phyloP scores from a whole-genome alignment of 2,888 invertebrate species.

The Tridacna gigas region DNA sequence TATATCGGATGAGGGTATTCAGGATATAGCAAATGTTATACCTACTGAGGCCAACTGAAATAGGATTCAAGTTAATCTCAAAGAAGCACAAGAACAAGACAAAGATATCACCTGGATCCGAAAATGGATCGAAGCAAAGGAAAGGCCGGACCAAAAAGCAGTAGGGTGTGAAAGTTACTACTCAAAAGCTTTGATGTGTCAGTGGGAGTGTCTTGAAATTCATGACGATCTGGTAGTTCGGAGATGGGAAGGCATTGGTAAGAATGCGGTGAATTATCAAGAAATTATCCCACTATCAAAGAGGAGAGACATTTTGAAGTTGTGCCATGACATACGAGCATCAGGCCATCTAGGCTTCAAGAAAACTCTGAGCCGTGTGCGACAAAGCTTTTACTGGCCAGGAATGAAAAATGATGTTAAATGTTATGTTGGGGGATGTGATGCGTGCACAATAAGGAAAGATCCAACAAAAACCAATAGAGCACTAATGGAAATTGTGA shows the following conservation, averaged over 20 bases:
- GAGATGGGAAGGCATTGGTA: no score
- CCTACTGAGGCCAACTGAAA: background rate
- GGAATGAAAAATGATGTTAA: slow-evolving; percentile 27
- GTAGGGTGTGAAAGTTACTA: background rate
- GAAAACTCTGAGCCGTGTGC: slow-evolving; percentile 23
- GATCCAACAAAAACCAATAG: background rate
- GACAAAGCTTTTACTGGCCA: slow-evolving; percentile 29
- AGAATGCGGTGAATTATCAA: slow-evolving; percentile 3
- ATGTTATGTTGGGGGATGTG: background rate
- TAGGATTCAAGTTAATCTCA: background rate
- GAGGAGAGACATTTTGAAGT: no score
- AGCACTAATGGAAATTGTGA: no score
- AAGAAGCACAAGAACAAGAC: background rate
- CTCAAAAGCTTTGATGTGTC: no score
- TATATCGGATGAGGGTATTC: background rate
- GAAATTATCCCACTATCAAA: no score
- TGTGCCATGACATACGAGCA: slow-evolving; percentile 23
- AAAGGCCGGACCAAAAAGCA: slow-evolving; percentile 6
- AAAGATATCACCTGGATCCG: background rate
- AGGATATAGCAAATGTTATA: background rate
- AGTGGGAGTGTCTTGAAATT: no score
- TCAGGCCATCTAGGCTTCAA: slow-evolving; percentile 31
- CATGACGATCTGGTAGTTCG: no score
- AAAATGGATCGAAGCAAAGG: background rate
- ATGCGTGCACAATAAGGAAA: slow-evolving; percentile 3